These are phyloP conservation scores for Fregata magnificens DNA, from an alignment of 2,113 vertebrate genomes.

Conservation along the genomic window DNA sequence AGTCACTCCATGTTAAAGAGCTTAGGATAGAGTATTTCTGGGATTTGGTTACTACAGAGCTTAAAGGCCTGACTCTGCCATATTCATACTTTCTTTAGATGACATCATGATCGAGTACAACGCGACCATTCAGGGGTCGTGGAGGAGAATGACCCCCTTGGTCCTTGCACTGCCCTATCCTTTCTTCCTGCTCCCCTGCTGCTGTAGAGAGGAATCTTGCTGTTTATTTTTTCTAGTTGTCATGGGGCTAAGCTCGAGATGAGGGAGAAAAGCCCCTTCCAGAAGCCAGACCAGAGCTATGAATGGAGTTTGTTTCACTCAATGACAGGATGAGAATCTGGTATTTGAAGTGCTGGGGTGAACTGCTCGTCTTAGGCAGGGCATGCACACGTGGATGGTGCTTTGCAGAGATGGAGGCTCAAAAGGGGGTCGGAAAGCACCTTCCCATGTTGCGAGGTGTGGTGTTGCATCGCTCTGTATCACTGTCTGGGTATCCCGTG, in stretches of 20 bases:
- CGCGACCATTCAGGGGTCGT: accelerated
- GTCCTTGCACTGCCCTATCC: neutral
- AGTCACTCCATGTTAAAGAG: neutral
- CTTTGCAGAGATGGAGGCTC: neutral
- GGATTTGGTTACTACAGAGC: neutral
- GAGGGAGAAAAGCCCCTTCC: neutral
- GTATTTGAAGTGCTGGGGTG: neutral
- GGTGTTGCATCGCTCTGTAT: neutral
- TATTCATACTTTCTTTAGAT: neutral
- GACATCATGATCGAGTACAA: neutral
- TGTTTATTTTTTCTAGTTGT: neutral
- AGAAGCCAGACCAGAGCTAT: neutral
- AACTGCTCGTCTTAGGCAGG: neutral
- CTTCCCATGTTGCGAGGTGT: neutral
- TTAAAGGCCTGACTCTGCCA: neutral
- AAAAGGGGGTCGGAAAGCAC: neutral
- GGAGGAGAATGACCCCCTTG: neutral
- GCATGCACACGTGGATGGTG: neutral
- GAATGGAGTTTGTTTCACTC: neutral
- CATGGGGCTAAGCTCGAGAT: neutral
- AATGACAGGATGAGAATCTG: neutral
- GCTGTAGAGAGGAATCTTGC: neutral
- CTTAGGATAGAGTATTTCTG: neutral
- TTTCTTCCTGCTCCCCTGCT: neutral
- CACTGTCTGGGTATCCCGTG: neutral